Evolutionary conservation across 1,140 invertebrate species (phyloP).

Genomic region (Meloidogyne floridensis): DNA sequence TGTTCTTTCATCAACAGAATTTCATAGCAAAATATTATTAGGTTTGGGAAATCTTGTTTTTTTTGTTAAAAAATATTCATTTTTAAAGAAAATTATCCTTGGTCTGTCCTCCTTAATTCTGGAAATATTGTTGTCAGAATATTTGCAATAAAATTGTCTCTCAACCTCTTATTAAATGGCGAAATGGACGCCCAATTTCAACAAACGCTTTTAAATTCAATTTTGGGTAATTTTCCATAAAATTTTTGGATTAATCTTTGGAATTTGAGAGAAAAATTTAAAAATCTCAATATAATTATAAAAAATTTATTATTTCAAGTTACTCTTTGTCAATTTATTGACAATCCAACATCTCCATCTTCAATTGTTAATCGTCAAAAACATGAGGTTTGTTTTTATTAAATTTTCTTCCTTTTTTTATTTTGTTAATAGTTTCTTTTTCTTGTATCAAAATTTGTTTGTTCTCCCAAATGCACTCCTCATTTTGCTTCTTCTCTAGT

Average conservation of each 20-base stretch:
- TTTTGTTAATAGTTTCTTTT: conserved; percentile 3
- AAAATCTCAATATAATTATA: too few relatives aligned
- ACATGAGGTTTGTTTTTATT: neutral
- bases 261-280: too few relatives aligned
- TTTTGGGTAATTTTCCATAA: neutral
- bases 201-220: neutral
- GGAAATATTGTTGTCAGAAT: conserved; percentile 22
- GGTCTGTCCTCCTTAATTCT: conserved; percentile 18
- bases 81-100: neutral
- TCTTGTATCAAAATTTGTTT: conserved; percentile 9
- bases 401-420: too few relatives aligned
- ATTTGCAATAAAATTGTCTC: conserved; percentile 15
- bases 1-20: conserved; percentile 31
- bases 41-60: conserved; percentile 14
- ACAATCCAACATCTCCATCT: too few relatives aligned
- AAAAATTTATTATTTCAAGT: neutral
- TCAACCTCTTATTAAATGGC: conserved; percentile 3
- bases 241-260: neutral
- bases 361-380: too few relatives aligned
- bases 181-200: neutral
- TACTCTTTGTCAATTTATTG: neutral
- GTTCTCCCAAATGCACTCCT: neutral
- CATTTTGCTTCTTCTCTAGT: neutral
- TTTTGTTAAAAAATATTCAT: conserved; percentile 21
- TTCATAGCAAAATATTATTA: conserved; percentile 24